Evolutionary conservation across 2,113 vertebrate species (phyloP).

Genomic region (Hyperoodon ampullatus): DNA sequence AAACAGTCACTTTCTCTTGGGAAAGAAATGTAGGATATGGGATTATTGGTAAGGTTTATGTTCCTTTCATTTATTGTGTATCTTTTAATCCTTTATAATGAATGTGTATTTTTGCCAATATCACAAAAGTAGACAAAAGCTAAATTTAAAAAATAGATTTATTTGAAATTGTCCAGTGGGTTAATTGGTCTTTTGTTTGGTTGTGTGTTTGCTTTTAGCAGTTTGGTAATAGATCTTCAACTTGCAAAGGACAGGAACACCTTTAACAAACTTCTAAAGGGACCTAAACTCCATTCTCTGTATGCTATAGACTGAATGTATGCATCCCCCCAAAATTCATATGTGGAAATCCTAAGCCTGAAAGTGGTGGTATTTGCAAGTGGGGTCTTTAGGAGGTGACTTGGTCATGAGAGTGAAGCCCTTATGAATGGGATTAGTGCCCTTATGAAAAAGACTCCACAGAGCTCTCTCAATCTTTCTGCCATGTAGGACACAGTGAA

Average conservation of each 20-base stretch:
- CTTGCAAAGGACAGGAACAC: not conserved
- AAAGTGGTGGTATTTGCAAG: not conserved
- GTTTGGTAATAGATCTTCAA: constrained; percentile 3
- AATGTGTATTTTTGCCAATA: not conserved
- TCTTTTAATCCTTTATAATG: not conserved
- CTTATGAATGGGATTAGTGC: not conserved
- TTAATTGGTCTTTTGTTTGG: not conserved
- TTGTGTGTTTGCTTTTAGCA: not conserved
- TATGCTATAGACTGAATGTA: not conserved
- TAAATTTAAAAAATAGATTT: constrained; percentile 14
- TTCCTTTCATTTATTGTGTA: not conserved
- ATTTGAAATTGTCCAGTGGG: not conserved
- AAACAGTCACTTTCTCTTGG: not conserved
- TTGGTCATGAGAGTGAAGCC: not conserved
- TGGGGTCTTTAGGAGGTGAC: not conserved
- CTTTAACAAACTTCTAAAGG: not conserved
- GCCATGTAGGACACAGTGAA: not conserved
- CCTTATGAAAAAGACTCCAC: not conserved
- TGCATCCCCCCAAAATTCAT: not conserved
- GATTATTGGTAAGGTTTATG: not conserved
- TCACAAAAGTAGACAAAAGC: not conserved
- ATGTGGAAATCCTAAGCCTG: not conserved
- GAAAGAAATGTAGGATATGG: not conserved
- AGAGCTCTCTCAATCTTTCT: not conserved
- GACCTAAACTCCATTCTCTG: not conserved